Percentiles rank a stretch among this genome's conserved stretches.
Conservation (phyloP, 2,888 invertebrate species). For the Drosophila fungiperda region DNA sequence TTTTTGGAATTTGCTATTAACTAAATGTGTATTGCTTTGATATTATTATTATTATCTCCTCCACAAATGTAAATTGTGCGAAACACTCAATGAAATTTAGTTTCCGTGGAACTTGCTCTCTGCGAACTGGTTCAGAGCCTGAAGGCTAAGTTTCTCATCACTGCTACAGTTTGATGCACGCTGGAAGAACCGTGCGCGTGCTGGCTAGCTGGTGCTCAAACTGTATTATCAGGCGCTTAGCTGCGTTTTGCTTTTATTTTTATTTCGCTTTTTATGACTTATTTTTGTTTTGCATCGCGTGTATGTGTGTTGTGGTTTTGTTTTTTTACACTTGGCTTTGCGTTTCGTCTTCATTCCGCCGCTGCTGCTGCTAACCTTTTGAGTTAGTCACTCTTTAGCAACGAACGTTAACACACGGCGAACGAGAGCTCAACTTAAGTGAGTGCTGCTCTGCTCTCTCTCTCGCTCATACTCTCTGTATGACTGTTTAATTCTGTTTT, state of each 20-base stretch:
- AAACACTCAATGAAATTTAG: not conserved
- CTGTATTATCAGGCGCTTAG: conserved; percentile 66
- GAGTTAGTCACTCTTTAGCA: conserved; percentile 78
- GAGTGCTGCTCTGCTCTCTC: conserved; percentile 27
- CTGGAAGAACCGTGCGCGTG: not conserved
- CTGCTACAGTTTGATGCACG: conserved; percentile 29
- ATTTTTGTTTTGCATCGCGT: conserved; percentile 22
- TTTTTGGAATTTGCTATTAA: not conserved
- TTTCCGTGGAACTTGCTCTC: conserved; percentile 9
- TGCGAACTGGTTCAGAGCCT: conserved; percentile 41
- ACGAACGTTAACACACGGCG: conserved; percentile 70
- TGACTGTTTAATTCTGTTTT: conserved; percentile 23
- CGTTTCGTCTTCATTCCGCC: conserved; percentile 42
- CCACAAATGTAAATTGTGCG: not conserved
- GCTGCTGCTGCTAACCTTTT: conserved; percentile 49
- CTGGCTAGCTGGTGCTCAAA: conserved; percentile 28
- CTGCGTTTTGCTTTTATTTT: conserved; percentile 31
- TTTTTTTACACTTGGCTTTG: conserved; percentile 59
- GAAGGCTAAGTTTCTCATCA: conserved; percentile 19
- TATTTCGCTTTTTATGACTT: conserved; percentile 21
- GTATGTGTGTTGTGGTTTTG: conserved; percentile 52
- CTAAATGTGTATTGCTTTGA: not conserved
- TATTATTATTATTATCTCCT: not conserved
- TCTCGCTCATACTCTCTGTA: conserved; percentile 11
- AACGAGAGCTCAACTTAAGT: conserved; percentile 49